A percentile compares a stretch with the other conserved stretches of the same genome.
Evolutionary conservation across 2,888 invertebrate genomes (phyloP).

Genomic region (Drosophila koepferae): DNA sequence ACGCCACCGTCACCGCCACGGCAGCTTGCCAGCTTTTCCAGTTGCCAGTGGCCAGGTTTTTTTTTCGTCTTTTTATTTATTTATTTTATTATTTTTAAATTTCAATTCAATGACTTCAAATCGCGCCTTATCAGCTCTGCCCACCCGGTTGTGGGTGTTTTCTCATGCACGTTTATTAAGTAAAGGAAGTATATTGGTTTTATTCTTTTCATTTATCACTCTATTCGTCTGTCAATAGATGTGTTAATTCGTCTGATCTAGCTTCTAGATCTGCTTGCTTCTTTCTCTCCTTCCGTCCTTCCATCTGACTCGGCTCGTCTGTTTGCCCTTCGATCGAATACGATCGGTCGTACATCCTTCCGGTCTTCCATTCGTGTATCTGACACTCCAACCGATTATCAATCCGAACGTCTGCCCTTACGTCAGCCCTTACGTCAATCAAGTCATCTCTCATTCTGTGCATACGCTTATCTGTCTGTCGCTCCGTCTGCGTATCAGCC

Average conservation of each 20-base stretch:
- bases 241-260: neutral
- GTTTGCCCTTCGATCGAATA: no score
- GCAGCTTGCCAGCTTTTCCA: slow-evolving; percentile 16
- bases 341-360: no score
- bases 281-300: neutral
- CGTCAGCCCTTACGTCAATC: no score
- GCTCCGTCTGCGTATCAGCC: no score
- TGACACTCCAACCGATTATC: neutral
- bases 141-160: slow-evolving; percentile 28
- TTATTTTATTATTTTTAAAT: neutral
- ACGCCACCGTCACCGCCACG: slow-evolving; percentile 7
- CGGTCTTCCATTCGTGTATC: neutral
- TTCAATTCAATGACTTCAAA: slow-evolving; percentile 12
- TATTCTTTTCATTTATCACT: no score
- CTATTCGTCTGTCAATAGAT: neutral
- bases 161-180: neutral
- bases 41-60: slow-evolving; percentile 9
- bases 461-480: no score
- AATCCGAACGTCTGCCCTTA: no score
- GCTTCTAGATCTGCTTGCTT: no score
- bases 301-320: no score
- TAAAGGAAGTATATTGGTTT: neutral
- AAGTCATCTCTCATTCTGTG: accelerated
- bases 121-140: slow-evolving; percentile 37
- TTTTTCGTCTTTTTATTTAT: neutral